Evolutionary conservation across 2,888 invertebrate genomes (phyloP), one percentile per base, ranked within the genome.

Genomic region (Odontothrips loti): DNA sequence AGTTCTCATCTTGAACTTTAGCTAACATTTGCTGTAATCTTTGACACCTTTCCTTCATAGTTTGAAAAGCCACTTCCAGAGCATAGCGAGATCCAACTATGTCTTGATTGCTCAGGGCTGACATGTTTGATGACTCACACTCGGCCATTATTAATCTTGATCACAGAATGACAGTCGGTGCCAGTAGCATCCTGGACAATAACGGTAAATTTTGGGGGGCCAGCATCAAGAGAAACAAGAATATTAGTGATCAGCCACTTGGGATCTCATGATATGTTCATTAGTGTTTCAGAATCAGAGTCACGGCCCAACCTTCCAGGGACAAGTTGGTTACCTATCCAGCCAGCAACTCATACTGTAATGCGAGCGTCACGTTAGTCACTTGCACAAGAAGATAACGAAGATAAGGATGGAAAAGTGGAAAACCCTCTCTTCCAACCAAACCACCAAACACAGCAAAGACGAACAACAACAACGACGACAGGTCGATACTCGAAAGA

Each of bases 31-130:
- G 90, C 86, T 95, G 95, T 79, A 95, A 88, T 82, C 92, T 90
- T 85, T 93, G 90, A 87, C 95, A 95, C 80, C 95, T 89, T 87
- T 95, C 95, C 86, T 94, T 92, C 91, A 95, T 92, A 17, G 94
- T 95, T 86, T 94, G 92, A 82, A 95, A 89, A 3, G 95, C 95
- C 82, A 95, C 83, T 84, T 86, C 85, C 17, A 86, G 82, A 15
- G 85, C 85, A 83, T 84, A 84, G 47, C 84, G 84, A 11, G 85
- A 85, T 10, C 83, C 84, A n/a, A 48, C 51, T 12, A 75, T 75
- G 68, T 75, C 68, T 12, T 75, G 68, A 27, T 75, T 75, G 23
- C 23, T 27, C 8, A 27, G 27, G 0, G 23, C 27, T 12, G 27
- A 8, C 68, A 75, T 75, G 68, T 27, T 27, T 75, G 12, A 9